These are phyloP conservation scores for Halocynthia aurantium DNA, from an alignment of 23 tunicate species.

Conservation along the genomic window DNA sequence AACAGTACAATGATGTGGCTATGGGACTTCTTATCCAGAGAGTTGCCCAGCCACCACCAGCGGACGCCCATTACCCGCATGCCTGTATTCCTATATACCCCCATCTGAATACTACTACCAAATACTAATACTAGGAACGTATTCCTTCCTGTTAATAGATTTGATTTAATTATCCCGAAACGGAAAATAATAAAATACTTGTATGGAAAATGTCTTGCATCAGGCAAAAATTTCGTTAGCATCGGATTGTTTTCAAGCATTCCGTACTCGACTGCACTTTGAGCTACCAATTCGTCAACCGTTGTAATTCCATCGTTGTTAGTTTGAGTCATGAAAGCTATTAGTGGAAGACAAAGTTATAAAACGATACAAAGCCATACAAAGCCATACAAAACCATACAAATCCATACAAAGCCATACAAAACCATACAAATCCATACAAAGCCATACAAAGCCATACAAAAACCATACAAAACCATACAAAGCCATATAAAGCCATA, in stretches of 20 bases:
- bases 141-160: no score
- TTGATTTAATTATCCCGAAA: neutral
- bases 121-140: no score
- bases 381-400: neutral
- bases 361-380: neutral
- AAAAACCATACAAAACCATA: neutral
- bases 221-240: conserved; percentile 32
- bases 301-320: conserved; percentile 42
- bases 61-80: no score
- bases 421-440: neutral
- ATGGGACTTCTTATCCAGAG: no score
- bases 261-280: conserved; percentile 38
- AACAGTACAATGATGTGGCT: no score
- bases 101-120: no score
- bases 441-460: neutral
- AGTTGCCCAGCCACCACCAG: no score
- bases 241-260: conserved; percentile 34
- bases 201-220: conserved; percentile 33
- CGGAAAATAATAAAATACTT: conserved; percentile 13
- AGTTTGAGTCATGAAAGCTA: conserved; percentile 63
- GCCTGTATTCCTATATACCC: no score
- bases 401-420: neutral
- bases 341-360: neutral
- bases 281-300: conserved; percentile 31
- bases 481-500: neutral